These are phyloP conservation scores for Rhopalosiphum padi DNA, from an alignment of 1,140 invertebrate species.

Conservation along the genomic window DNA sequence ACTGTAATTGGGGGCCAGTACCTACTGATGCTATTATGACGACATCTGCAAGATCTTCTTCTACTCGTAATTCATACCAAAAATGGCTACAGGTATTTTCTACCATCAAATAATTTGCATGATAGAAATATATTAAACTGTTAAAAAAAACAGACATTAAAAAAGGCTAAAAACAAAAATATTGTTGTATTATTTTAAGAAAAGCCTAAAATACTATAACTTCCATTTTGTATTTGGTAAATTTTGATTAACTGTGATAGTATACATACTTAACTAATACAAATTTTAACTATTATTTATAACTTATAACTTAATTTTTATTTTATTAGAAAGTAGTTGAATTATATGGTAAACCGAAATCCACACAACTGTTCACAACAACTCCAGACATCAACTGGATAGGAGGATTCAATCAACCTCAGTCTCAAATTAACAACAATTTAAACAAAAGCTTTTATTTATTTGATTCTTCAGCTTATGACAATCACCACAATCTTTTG, in stretches of 20 bases:
- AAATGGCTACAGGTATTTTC: conserved; percentile 59
- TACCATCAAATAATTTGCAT: not conserved
- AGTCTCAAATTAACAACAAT: not conserved
- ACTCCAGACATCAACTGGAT: not conserved
- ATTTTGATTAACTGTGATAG: not conserved
- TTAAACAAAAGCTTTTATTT: conserved; percentile 71
- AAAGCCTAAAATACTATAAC: not conserved
- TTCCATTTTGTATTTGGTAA: not conserved
- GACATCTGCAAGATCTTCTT: conserved; percentile 75
- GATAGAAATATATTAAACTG: not conserved
- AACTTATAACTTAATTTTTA: not conserved
- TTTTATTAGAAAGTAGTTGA: conserved; percentile 52
- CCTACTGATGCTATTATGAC: conserved; percentile 88
- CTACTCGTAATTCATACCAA: conserved; percentile 70
- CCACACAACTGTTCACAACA: not conserved
- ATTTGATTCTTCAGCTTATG: conserved; percentile 76
- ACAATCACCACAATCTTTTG: conserved; percentile 71
- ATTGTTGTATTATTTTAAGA: not conserved
- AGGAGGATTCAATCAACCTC: not conserved
- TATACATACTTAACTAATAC: not conserved
- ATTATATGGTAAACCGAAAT: conserved; percentile 30
- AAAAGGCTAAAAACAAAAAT: not conserved
- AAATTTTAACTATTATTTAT: not conserved
- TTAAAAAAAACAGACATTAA: not conserved
- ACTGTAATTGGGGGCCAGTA: conserved; percentile 87